A percentile compares a stretch with the other conserved stretches of the same genome.
Evolutionary conservation across 2,888 invertebrate species (phyloP).

Genomic region (Ceraclea dissimilis): DNA sequence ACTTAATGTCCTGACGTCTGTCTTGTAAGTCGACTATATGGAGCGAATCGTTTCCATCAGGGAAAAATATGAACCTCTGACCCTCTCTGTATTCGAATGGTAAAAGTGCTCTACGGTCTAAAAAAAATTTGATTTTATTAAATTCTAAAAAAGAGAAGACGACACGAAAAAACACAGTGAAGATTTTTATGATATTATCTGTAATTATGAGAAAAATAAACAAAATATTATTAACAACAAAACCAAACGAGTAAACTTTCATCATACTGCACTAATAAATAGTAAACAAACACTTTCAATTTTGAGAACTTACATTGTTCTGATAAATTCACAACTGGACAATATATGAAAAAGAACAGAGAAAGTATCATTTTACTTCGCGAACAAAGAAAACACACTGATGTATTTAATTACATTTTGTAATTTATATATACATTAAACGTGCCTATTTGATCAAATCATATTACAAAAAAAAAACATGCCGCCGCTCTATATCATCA

Average conservation of each 20-base stretch:
- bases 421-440: not conserved
- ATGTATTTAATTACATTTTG: not conserved
- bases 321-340: not conserved
- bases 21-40: conserved; percentile 11
- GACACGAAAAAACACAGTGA: too few species aligned
- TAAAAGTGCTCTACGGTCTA: not conserved
- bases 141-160: too few species aligned
- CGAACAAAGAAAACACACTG: not conserved
- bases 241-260: too few species aligned
- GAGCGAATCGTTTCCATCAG: conserved; percentile 12
- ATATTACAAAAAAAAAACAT: not conserved
- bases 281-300: too few species aligned
- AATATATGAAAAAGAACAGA: not conserved
- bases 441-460: not conserved
- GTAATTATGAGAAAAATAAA: too few species aligned
- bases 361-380: not conserved
- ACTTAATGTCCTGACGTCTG: not conserved
- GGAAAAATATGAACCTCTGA: conserved; percentile 15
- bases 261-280: too few species aligned
- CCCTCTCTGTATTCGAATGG: conserved; percentile 12
- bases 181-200: too few species aligned
- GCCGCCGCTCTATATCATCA: too few species aligned
- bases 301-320: not conserved
- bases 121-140: too few species aligned
- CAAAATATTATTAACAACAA: too few species aligned